Percentiles rank a stretch among this genome's conserved stretches.
Evolutionary conservation across 2,888 invertebrate species (phyloP).

Genomic region (Meloe dianella): DNA sequence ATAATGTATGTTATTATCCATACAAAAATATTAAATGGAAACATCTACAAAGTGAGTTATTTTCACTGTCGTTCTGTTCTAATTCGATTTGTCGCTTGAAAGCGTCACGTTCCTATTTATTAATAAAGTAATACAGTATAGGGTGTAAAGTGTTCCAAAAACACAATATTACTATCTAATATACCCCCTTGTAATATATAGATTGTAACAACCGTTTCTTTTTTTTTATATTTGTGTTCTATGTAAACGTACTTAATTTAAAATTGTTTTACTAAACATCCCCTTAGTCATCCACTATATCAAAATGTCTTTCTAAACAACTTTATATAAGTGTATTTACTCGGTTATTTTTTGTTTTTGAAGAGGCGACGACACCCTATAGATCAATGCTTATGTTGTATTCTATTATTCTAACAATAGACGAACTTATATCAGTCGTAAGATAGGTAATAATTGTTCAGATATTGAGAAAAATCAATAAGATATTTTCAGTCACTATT

Average conservation of each 20-base stretch:
- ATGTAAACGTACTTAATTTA: constrained; percentile 31
- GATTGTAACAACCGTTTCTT: neutral
- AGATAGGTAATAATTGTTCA: neutral
- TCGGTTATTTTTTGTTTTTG: neutral
- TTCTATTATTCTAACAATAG: neutral
- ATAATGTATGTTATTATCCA: neutral
- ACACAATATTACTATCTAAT: neutral
- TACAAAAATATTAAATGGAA: neutral
- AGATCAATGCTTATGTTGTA: neutral
- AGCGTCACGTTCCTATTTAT: constrained; percentile 19
- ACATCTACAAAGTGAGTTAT: constrained; percentile 4
- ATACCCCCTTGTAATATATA: neutral
- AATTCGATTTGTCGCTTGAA: constrained; percentile 16
- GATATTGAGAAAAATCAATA: neutral
- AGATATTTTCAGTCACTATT: too few species aligned
- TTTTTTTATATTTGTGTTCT: neutral
- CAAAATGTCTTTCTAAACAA: neutral
- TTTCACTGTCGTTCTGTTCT: constrained; percentile 9
- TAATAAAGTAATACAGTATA: constrained; percentile 20
- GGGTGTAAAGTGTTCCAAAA: constrained; percentile 22
- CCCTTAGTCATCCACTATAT: constrained; percentile 11
- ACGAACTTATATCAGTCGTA: neutral
- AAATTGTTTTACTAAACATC: constrained; percentile 16
- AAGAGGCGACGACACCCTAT: neutral
- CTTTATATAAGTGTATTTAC: neutral